Percentiles rank a stretch among this genome's conserved stretches.
phyloP scores from a whole-genome alignment of 1,140 invertebrate species.

The Phortica variegata region DNA sequence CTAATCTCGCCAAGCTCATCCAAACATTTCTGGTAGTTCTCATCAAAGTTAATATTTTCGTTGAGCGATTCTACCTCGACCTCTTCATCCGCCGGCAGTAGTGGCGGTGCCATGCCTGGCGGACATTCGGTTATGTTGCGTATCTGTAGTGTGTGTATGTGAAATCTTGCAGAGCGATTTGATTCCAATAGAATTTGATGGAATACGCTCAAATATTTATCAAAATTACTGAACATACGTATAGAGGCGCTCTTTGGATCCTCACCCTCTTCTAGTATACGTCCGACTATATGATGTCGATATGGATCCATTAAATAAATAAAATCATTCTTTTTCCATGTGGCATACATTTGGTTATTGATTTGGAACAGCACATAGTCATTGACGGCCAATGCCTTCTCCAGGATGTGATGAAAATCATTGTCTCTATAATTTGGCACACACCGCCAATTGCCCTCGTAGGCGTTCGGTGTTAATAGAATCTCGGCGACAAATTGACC shows the following conservation, averaged over 20 bases:
- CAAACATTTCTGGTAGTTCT: conserved; percentile 6
- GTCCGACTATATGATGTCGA: conserved; percentile 31
- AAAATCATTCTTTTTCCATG: conserved; percentile 41
- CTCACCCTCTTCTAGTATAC: conserved; percentile 1
- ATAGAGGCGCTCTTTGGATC: conserved; percentile 33
- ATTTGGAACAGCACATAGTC: conserved; percentile 41
- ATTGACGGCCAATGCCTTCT: conserved; percentile 9
- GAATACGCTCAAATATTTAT: conserved; percentile 34
- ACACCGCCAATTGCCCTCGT: conserved; percentile 26
- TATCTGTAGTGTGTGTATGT: conserved; percentile 31
- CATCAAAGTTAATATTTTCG: conserved; percentile 29
- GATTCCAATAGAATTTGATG: conserved; percentile 41
- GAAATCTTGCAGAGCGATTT: conserved; percentile 28
- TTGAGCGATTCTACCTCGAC: conserved; percentile 28
- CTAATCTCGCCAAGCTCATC: conserved; percentile 23
- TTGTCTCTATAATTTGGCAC: conserved; percentile 15
- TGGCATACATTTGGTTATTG: conserved; percentile 38
- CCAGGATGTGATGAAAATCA: conserved; percentile 23
- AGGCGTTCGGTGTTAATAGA: conserved; percentile 19
- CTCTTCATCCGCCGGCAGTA: conserved; percentile 1
- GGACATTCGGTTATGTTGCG: conserved; percentile 30
- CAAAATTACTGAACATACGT: conserved; percentile 39
- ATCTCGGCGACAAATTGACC: conserved; percentile 36
- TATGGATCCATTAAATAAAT: conserved; percentile 48
- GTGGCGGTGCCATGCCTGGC: conserved; percentile 13